These are phyloP conservation scores for Sus scrofa DNA, from an alignment of 2,113 vertebrate species.

Conservation along the genomic window DNA sequence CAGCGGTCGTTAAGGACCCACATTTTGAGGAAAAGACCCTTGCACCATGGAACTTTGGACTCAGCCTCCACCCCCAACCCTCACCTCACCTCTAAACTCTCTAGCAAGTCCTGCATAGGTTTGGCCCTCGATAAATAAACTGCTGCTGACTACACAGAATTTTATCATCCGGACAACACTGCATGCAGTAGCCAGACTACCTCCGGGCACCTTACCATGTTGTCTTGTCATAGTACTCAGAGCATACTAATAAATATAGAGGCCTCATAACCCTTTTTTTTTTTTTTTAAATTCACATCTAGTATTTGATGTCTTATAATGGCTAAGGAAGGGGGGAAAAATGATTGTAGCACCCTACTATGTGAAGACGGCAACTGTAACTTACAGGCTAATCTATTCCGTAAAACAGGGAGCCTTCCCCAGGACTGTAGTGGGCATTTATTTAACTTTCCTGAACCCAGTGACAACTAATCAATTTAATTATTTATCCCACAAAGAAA, in stretches of 20 bases:
- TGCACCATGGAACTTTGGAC: not conserved
- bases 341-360: not conserved
- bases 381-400: not conserved
- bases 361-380: conserved; percentile 32
- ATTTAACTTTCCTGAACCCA: not conserved
- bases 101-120: not conserved
- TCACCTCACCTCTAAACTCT: not conserved
- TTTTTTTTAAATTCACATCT: not conserved
- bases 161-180: not conserved
- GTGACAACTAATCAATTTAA: conserved; percentile 25
- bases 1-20: not conserved
- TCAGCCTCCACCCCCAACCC: not conserved
- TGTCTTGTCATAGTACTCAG: not conserved
- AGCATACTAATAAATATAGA: not conserved
- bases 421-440: not conserved
- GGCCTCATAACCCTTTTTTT: not conserved
- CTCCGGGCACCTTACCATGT: not conserved
- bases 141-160: not conserved
- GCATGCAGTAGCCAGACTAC: not conserved
- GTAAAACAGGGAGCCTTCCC: not conserved
- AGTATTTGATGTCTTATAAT: conserved; percentile 47
- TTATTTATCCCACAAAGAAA: conserved; percentile 35
- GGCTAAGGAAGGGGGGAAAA: conserved; percentile 26
- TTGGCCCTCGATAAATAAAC: not conserved
- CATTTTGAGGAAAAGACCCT: not conserved